Evolutionary conservation across 2,113 vertebrate species (phyloP).

Genomic region (Microtus ochrogaster): DNA sequence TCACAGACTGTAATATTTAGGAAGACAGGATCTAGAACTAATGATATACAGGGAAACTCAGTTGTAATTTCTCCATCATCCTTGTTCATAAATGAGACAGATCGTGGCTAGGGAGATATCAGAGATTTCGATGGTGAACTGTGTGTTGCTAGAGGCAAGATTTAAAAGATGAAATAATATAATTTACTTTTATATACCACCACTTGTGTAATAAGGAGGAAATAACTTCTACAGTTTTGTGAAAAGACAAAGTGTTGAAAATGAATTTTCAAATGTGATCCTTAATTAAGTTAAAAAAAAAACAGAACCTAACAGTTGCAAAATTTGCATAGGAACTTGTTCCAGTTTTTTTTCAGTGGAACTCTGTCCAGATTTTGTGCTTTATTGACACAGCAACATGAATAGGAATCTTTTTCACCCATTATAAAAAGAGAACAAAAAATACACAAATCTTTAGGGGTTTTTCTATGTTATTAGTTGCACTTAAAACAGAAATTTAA

Average conservation of each 20-base stretch:
- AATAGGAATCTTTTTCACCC: not conserved
- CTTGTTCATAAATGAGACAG: not conserved
- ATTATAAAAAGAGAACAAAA: not conserved
- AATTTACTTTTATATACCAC: not conserved
- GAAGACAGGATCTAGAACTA: not conserved
- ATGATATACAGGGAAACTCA: not conserved
- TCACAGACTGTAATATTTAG: not conserved
- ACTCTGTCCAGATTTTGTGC: not conserved
- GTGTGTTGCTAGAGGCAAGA: not conserved
- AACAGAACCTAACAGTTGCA: not conserved
- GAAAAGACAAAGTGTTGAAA: not conserved
- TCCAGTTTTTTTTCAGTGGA: not conserved
- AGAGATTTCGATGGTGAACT: not conserved
- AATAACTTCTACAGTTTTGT: not conserved
- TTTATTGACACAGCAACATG: not conserved
- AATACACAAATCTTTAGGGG: no score
- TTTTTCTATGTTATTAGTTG: not conserved
- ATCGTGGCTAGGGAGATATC: not conserved
- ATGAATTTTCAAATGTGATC: not conserved
- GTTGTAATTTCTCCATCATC: not conserved
- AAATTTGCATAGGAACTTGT: not conserved
- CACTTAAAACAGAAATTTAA: not conserved
- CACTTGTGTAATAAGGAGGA: not conserved
- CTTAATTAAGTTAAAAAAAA: not conserved
- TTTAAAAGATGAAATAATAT: not conserved